Percentiles rank a stretch among this genome's conserved stretches.
Evolutionary conservation across 2,797 vertebrate genomes (phyloP).

Genomic region (Carcharodon carcharias): DNA sequence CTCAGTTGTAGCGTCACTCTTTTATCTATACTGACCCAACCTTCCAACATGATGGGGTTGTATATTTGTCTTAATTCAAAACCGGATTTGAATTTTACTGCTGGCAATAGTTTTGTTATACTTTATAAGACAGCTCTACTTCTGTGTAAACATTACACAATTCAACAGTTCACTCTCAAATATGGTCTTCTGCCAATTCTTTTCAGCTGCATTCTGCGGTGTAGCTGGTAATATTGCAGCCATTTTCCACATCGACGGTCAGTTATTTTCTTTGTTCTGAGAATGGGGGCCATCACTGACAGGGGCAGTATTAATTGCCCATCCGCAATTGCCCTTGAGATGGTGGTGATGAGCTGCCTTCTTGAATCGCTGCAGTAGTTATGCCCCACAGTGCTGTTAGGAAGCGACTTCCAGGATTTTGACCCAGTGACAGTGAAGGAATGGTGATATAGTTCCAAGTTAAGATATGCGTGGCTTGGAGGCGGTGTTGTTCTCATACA

Average conservation of each 20-base stretch:
- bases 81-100: conserved; percentile 20
- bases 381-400: too few relatives aligned
- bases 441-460: too few relatives aligned
- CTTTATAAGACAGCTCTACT: conserved; percentile 19
- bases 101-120: conserved; percentile 6
- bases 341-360: neutral
- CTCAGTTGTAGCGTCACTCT: neutral
- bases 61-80: conserved; percentile 31
- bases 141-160: conserved; percentile 26
- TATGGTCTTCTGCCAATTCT: neutral
- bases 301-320: neutral
- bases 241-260: neutral
- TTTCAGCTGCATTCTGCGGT: neutral
- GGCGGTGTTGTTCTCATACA: too few relatives aligned
- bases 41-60: neutral
- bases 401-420: too few relatives aligned
- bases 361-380: neutral
- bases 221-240: neutral
- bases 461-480: too few relatives aligned
- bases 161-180: neutral
- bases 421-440: neutral
- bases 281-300: too few relatives aligned
- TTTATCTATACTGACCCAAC: neutral
- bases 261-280: neutral
- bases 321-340: neutral